Base-by-base conservation (phyloP, 2,113 vertebrate species). In the Puffinus mauretanicus region DNA sequence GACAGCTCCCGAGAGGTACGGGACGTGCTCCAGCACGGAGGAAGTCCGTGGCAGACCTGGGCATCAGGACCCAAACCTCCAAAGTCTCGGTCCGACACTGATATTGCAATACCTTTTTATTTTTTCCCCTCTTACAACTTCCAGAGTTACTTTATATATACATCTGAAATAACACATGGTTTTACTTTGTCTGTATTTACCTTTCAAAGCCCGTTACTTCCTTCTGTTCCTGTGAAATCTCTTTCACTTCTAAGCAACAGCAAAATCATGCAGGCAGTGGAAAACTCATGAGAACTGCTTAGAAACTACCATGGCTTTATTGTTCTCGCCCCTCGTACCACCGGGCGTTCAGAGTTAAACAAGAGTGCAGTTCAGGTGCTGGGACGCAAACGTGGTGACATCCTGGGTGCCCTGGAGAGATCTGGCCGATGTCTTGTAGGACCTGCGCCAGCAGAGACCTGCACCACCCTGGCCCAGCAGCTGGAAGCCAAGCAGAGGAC, bases 381-480 rank as follows among this genome's bases (percentile, higher is more conserved):
- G 29, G 60, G 17, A 11, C 0, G 1, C 65, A 57, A 73, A 57
- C 0, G 0, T 12, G 4, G 19, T 58, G 30, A 32, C 8, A 1
- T 75, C 64, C 40, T 20, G 25, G 25, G 17, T 82, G 55, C n/a
- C 21, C 11, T 72, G 44, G 47, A 72, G n/a, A 52, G 29, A 29
- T 44, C 65, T 52, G 46, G 4, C 9, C 4, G 1, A 5, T 60
- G 51, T 72, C 36, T 55, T 55, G 7, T 8, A 36, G 38, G 38
- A 58, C 46, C 14, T 62, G 26, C 40, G 10, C 21, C 27, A 38
- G 16, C 25, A 12, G 30, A 67, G 30, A 49, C 30, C 18, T 72
- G 19, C 32, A n/a, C 11, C 13, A 18, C 18, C 11, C 8, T 38
- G 27, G 8, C 15, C n/a, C 38, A 32, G 52, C 47, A 46, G 13